Evolutionary conservation across 2,888 invertebrate genomes (phyloP), one percentile per base, ranked within the genome.

Genomic region (Actias luna): DNA sequence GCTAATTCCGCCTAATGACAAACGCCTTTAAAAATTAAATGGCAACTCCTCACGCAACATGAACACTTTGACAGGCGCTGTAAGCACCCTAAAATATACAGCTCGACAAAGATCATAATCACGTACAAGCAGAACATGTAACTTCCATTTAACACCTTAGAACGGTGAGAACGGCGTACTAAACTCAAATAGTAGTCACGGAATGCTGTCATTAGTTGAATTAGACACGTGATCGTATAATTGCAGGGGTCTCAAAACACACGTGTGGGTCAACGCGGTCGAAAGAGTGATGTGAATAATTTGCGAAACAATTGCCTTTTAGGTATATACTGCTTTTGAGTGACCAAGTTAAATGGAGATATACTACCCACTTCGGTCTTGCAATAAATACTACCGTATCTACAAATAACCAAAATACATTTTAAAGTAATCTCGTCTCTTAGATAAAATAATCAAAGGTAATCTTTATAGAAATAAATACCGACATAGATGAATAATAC

Each of bases 131-230:
- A 57, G 67, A 80, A 87, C 86, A 88, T 80, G 84, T 82, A 83
- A 87, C 77, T 82, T 87, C 84, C 84, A 88, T 89, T 89, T 84
- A 83, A 82, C 87, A 84, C 82, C 82, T 85, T 74, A 68, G 70
- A 76, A 79, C 74, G 70, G 65, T 69, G 73, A 68, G 75, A 80
- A 84, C 77, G 76, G 73, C 75, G 73, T 75, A 77, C 75, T 79
- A 81, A 84, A 84, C 81, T 79, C 66, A 69, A 80, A 83, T 75
- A 73, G 72, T 69, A 75, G 82, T 80, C 83, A 82, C 79, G 84
- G 69, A 84, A 85, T 79, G 74, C 75, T 77, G 76, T 82, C 83
- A 86, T 84, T 85, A 87, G 77, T 71, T 64, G 76, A 79, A 80
- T 79, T 79, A 84, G 78, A 78, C 75, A 81, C 80, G 80, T 80